Percentiles rank a stretch among this genome's conserved stretches.
Evolutionary conservation across 2,797 vertebrate species (phyloP).

Genomic region (Chelonia mydas): DNA sequence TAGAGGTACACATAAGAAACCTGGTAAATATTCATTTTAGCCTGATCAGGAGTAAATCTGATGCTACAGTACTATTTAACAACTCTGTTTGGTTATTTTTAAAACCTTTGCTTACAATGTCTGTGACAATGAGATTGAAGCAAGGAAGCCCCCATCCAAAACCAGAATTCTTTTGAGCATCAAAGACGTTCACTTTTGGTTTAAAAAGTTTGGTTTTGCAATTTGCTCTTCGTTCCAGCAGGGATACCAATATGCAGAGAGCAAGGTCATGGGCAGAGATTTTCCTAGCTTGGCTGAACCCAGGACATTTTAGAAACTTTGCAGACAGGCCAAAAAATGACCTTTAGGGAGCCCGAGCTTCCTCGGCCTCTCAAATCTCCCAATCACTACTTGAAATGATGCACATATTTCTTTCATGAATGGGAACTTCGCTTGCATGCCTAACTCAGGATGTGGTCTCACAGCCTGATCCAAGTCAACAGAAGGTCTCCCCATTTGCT

Average conservation of each 20-base stretch:
- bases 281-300: background rate
- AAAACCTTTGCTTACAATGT: conserved; percentile 16
- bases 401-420: background rate
- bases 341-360: background rate
- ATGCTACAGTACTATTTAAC: background rate
- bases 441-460: background rate
- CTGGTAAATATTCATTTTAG: background rate
- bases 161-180: background rate
- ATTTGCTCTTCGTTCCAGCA: conserved; percentile 53
- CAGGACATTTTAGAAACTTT: background rate
- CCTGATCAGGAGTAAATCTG: background rate
- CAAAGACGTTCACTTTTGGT: conserved; percentile 37
- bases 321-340: background rate
- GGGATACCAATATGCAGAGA: background rate
- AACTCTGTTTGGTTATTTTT: background rate
- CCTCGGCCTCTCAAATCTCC: background rate
- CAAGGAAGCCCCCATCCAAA: background rate
- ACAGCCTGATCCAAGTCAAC: background rate
- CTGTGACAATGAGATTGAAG: background rate
- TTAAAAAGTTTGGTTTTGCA: background rate
- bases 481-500: background rate
- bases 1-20: background rate
- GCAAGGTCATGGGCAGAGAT: accelerated
- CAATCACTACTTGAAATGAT: background rate
- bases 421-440: background rate